Evolutionary conservation across 2,797 vertebrate species (phyloP).

Genomic region (Cirrhinus mrigala): DNA sequence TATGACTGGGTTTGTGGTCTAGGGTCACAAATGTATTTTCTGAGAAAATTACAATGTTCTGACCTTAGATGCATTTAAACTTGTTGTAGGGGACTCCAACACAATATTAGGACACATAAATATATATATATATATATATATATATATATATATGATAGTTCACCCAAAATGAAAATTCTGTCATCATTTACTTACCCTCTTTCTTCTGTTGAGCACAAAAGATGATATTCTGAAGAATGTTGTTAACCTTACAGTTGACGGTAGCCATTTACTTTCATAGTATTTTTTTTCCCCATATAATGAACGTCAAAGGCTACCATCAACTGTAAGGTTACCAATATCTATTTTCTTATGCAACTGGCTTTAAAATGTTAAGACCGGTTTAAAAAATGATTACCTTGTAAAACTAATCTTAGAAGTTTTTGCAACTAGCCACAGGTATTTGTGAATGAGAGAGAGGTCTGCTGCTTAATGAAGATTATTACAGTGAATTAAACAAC

Average conservation of each 20-base stretch:
- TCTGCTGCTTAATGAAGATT: not conserved
- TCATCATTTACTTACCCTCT: not conserved
- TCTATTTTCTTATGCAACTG: not conserved
- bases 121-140: no score
- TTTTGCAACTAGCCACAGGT: not conserved
- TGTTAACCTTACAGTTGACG: no score
- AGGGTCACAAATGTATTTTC: no score
- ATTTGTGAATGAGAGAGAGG: conserved; percentile 7
- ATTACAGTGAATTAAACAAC: not conserved
- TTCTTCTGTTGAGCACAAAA: not conserved
- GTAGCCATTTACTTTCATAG: no score
- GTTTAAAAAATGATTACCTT: not conserved
- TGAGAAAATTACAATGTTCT: no score
- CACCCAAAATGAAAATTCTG: not conserved
- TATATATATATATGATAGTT: not conserved
- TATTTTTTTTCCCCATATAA: no score
- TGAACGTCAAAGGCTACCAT: no score
- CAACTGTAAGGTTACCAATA: not conserved
- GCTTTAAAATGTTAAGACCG: not conserved
- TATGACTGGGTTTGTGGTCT: no score
- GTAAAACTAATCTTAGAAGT: not conserved
- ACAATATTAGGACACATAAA: no score
- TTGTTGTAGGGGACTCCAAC: no score
- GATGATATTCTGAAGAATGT: no score
- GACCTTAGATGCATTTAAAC: no score